phyloP scores from a whole-genome alignment of 2,797 vertebrate species.

The Myripristis murdjan region DNA sequence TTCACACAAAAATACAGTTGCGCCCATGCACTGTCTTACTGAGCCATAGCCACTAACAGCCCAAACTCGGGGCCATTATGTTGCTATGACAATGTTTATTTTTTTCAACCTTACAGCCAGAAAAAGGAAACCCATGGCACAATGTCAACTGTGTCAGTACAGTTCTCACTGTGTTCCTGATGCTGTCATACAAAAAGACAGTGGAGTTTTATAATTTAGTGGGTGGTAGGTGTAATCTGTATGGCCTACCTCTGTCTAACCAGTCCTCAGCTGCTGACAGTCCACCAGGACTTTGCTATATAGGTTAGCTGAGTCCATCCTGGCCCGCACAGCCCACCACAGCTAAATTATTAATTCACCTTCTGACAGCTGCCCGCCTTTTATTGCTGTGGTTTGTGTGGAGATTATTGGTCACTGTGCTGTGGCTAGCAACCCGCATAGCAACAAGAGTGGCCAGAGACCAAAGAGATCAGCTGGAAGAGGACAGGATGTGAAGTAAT shows the following conservation, averaged over 20 bases:
- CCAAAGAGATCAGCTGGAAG: slow-evolving; percentile 1
- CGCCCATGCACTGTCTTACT: too few relatives aligned
- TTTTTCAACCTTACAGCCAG: background rate
- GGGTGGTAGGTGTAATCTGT: background rate
- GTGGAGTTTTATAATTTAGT: background rate
- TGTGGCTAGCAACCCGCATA: slow-evolving; percentile 21
- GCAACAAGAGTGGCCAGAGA: slow-evolving; percentile 6
- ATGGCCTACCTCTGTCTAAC: background rate
- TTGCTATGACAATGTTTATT: background rate
- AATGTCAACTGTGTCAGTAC: background rate
- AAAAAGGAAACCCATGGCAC: background rate
- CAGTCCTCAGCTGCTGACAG: background rate
- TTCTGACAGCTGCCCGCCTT: slow-evolving; percentile 17
- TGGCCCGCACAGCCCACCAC: slow-evolving; percentile 18
- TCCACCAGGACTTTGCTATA: background rate
- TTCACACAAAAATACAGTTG: too few relatives aligned
- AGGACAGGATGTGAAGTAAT: background rate
- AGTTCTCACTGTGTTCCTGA: background rate
- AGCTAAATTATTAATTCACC: slow-evolving; percentile 54
- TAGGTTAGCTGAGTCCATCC: background rate
- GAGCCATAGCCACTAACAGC: too few relatives aligned
- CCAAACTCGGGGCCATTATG: too few relatives aligned
- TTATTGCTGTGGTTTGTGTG: slow-evolving; percentile 12
- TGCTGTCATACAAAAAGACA: background rate
- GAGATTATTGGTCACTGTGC: slow-evolving; percentile 1